These are phyloP conservation scores for Spheniscus humboldti DNA, from an alignment of 2,797 vertebrate species.

Conservation along the genomic window DNA sequence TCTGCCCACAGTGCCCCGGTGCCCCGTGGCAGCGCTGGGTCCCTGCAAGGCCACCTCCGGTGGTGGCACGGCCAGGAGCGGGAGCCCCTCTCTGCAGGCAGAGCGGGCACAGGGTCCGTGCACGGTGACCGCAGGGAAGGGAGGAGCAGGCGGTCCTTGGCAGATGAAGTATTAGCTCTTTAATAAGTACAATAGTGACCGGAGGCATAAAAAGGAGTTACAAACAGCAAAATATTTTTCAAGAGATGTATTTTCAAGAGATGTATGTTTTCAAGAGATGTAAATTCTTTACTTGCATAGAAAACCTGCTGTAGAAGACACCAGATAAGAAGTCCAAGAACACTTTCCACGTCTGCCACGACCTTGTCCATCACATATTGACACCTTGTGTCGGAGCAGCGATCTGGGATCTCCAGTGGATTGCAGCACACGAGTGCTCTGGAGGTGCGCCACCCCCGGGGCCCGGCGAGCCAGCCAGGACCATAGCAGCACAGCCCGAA, in stretches of 20 bases:
- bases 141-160: neutral
- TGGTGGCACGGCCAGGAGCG: neutral
- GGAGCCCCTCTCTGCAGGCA: neutral
- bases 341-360: accelerated
- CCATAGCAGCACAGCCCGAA: neutral
- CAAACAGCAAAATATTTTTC: neutral
- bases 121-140: accelerated
- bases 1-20: accelerated
- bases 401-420: neutral
- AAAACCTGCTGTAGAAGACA: neutral
- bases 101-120: accelerated
- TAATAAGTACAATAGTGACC: neutral
- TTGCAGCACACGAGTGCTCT: neutral
- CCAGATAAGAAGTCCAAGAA: neutral
- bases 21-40: neutral
- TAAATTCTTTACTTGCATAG: constrained; percentile 35
- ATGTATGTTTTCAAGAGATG: neutral
- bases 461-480: accelerated
- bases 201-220: neutral
- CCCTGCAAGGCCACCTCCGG: accelerated
- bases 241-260: neutral
- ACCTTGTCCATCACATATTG: neutral
- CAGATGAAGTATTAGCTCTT: neutral
- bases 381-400: neutral
- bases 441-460: neutral